Percentiles rank a stretch among this genome's conserved stretches.
Evolutionary conservation across 2,888 invertebrate species (phyloP).

Genomic region (Phasia obesa): DNA sequence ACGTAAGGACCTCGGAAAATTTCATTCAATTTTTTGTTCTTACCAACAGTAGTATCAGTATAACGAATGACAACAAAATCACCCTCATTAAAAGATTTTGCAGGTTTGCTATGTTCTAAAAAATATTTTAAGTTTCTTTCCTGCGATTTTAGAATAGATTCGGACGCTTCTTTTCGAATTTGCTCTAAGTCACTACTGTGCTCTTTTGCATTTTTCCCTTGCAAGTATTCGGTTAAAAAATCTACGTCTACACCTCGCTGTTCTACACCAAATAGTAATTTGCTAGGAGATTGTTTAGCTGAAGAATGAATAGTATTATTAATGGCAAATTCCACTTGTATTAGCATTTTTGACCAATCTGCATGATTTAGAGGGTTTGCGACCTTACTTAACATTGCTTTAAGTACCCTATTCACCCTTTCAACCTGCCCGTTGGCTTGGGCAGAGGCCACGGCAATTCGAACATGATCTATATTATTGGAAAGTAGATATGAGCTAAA

Average conservation of each 20-base stretch:
- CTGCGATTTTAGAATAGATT: slow-evolving; percentile 39
- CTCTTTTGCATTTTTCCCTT: not conserved
- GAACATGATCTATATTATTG: slow-evolving; percentile 57
- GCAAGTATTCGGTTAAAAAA: no score
- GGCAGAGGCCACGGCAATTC: slow-evolving; percentile 50
- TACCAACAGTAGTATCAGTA: slow-evolving; percentile 70
- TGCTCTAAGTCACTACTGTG: slow-evolving; percentile 23
- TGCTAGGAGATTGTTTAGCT: slow-evolving; percentile 73
- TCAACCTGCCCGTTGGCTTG: slow-evolving; percentile 58
- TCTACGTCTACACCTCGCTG: no score
- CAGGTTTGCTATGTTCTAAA: slow-evolving; percentile 69
- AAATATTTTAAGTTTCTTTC: slow-evolving; percentile 48
- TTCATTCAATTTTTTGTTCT: slow-evolving; percentile 64
- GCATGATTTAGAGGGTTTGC: slow-evolving; percentile 34
- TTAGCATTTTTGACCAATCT: slow-evolving; percentile 53
- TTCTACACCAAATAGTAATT: no score
- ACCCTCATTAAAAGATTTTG: slow-evolving; percentile 57
- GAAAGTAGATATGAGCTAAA: slow-evolving; percentile 19
- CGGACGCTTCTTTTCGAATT: slow-evolving; percentile 22
- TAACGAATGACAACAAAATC: slow-evolving; percentile 60
- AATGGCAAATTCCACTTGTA: slow-evolving; percentile 72
- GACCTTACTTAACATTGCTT: slow-evolving; percentile 58
- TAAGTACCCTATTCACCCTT: slow-evolving; percentile 46
- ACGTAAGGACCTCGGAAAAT: slow-evolving; percentile 41
- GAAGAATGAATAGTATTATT: slow-evolving; percentile 74